phyloP scores from a whole-genome alignment of 2,888 invertebrate species.

The Parnassius apollo region DNA sequence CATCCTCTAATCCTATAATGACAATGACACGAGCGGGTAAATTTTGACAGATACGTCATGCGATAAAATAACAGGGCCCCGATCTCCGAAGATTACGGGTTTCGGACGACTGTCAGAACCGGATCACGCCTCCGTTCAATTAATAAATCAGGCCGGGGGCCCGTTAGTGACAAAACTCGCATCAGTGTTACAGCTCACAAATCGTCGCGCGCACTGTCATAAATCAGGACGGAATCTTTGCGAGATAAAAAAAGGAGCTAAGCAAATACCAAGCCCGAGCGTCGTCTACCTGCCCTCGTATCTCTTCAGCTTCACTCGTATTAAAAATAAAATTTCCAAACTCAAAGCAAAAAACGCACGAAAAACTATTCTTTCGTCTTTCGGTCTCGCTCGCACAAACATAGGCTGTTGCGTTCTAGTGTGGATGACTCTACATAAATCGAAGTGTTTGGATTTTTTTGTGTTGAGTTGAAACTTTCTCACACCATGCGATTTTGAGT shows the following conservation, averaged over 20 bases:
- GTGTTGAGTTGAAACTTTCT: slow-evolving; percentile 33
- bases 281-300: slow-evolving; percentile 75
- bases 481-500: slow-evolving; percentile 32
- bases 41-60: slow-evolving; percentile 34
- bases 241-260: slow-evolving; percentile 68
- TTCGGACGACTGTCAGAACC: slow-evolving; percentile 64
- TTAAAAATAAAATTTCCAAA: slow-evolving; percentile 77
- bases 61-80: slow-evolving; percentile 38
- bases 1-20: slow-evolving; percentile 17
- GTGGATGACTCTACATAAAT: slow-evolving; percentile 51
- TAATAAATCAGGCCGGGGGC: slow-evolving; percentile 70
- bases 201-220: slow-evolving; percentile 73
- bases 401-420: slow-evolving; percentile 49
- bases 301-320: slow-evolving; percentile 78
- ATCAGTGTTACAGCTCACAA: slow-evolving; percentile 78
- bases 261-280: slow-evolving; percentile 71
- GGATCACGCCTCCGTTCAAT: slow-evolving; percentile 62
- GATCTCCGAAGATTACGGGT: slow-evolving; percentile 53
- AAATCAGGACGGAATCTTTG: slow-evolving; percentile 77
- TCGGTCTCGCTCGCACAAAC: slow-evolving; percentile 44
- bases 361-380: slow-evolving; percentile 67
- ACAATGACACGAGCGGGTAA: slow-evolving; percentile 22
- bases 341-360: slow-evolving; percentile 73
- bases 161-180: slow-evolving; percentile 76
- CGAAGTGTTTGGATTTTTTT: slow-evolving; percentile 37